Percentiles rank a stretch among this genome's conserved stretches.
phyloP scores from a whole-genome alignment of 1,140 invertebrate species.

The Xylocopa sonorina region DNA sequence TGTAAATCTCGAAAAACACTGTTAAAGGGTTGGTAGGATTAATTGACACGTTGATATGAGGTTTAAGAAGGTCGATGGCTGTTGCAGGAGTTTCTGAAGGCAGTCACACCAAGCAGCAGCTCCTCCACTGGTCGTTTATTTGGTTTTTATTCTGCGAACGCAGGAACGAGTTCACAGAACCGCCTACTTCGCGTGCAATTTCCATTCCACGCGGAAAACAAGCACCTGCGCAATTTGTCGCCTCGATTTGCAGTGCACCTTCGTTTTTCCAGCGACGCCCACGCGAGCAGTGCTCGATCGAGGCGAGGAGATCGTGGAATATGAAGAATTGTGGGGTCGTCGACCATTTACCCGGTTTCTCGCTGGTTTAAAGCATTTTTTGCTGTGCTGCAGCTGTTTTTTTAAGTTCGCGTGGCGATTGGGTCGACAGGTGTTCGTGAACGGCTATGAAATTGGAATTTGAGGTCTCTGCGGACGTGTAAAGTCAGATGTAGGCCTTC shows the following conservation, averaged over 20 bases:
- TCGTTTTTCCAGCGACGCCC: too few species aligned
- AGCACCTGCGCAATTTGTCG: constrained; percentile 50
- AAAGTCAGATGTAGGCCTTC: too few species aligned
- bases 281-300: background rate
- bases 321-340: background rate
- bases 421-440: background rate
- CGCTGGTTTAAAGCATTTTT: constrained; percentile 6
- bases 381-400: background rate
- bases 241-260: constrained; percentile 24
- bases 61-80: constrained; percentile 7
- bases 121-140: too few species aligned
- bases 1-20: too few species aligned
- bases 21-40: too few species aligned
- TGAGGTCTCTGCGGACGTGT: too few species aligned
- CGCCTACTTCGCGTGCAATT: constrained; percentile 57
- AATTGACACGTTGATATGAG: too few species aligned
- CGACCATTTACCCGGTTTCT: constrained; percentile 16
- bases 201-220: constrained; percentile 37
- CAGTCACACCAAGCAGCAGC: too few species aligned
- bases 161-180: constrained; percentile 50
- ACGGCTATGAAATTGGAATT: too few species aligned
- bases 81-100: background rate
- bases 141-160: constrained; percentile 33
- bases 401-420: background rate
- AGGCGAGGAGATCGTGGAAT: background rate